A percentile compares a stretch with the other conserved stretches of the same genome.
These are phyloP conservation scores for Uria lomvia DNA, from an alignment of 2,113 vertebrate genomes.

Conservation along the genomic window DNA sequence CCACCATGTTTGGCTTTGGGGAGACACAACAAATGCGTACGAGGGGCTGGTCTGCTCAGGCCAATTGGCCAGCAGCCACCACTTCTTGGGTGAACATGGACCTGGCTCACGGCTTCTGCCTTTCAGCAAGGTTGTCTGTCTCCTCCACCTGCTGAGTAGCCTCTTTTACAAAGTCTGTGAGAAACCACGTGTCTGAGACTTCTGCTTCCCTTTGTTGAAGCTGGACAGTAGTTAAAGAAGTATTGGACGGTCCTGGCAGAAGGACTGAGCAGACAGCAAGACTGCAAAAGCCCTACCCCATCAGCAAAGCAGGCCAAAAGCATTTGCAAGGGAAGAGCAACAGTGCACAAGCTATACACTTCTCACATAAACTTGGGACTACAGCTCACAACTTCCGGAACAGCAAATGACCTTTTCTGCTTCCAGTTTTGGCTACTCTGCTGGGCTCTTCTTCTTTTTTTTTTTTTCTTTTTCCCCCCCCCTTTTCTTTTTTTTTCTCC, in stretches of 20 bases:
- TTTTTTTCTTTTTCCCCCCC: rapidly evolving
- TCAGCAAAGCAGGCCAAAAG: background rate
- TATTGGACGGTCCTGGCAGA: background rate
- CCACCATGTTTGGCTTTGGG: rapidly evolving
- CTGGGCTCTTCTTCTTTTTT: no score
- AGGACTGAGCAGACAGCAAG: background rate
- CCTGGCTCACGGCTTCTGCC: background rate
- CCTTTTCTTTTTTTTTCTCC: rapidly evolving
- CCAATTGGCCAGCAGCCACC: background rate
- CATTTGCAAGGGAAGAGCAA: background rate
- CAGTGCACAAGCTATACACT: conserved; percentile 7
- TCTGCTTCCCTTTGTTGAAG: background rate
- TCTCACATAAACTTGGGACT: background rate
- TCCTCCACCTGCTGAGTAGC: background rate
- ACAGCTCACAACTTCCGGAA: conserved; percentile 48
- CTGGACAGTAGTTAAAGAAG: background rate
- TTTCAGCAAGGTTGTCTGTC: background rate
- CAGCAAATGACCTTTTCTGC: conserved; percentile 44
- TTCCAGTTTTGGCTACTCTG: background rate
- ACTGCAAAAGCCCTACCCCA: background rate
- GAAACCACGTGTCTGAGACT: background rate
- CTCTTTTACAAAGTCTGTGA: background rate
- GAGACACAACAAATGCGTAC: rapidly evolving
- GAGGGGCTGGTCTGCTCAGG: rapidly evolving
- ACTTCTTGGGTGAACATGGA: background rate